These are phyloP conservation scores for Tinamus guttatus DNA, from an alignment of 2,113 vertebrate species.

Conservation along the genomic window DNA sequence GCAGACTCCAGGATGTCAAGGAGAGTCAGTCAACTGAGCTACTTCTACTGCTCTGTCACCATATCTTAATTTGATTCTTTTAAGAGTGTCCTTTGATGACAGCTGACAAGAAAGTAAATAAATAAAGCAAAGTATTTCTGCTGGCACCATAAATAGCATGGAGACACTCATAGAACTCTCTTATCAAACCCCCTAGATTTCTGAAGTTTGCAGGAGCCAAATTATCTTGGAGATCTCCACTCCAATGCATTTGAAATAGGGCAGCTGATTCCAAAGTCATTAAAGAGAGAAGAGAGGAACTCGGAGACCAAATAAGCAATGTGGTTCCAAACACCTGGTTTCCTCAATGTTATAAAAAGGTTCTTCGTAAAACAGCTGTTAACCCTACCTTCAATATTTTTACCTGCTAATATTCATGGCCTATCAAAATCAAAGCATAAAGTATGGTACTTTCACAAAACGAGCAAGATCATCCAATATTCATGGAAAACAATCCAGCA, in stretches of 20 bases:
- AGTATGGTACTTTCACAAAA: background rate
- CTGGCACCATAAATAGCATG: background rate
- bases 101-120: background rate
- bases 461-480: background rate
- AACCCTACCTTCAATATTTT: background rate
- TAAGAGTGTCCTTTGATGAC: background rate
- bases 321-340: background rate
- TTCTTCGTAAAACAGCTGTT: background rate
- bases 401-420: background rate
- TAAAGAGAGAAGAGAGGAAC: background rate
- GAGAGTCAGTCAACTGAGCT: background rate
- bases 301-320: background rate
- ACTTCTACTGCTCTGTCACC: background rate
- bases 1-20: background rate
- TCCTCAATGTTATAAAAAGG: background rate
- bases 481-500: background rate
- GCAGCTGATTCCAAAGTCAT: background rate
- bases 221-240: background rate
- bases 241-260: background rate
- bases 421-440: background rate
- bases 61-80: conserved; percentile 3
- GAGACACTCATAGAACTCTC: background rate
- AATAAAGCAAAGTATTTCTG: background rate
- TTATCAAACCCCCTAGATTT: background rate
- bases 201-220: background rate